phyloP scores from a whole-genome alignment of 2,888 invertebrate species.

The Steinernema carpocapsae region DNA sequence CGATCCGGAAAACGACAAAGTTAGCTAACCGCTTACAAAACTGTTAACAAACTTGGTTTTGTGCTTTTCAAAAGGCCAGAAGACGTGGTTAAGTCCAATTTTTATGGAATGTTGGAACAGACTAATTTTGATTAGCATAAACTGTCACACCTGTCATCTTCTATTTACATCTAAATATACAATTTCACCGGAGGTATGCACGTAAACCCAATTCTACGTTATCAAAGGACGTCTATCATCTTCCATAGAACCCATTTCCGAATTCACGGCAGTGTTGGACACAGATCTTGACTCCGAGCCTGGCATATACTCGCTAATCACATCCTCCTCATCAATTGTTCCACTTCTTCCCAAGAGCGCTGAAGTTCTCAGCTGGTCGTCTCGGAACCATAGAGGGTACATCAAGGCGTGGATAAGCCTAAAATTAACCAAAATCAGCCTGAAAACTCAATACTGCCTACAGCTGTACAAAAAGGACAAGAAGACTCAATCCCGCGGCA shows the following conservation, averaged over 20 bases:
- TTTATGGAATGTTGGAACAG: too few species aligned
- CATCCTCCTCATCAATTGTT: constrained; percentile 21
- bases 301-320: constrained; percentile 21
- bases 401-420: constrained; percentile 54
- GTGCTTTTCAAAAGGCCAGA: too few species aligned
- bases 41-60: too few species aligned
- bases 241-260: constrained; percentile 30
- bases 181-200: too few species aligned
- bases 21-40: too few species aligned
- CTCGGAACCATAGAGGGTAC: constrained; percentile 52
- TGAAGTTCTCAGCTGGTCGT: constrained; percentile 16
- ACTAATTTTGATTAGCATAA: too few species aligned
- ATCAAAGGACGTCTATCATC: constrained; percentile 11
- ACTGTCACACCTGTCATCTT: too few species aligned
- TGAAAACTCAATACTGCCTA: constrained; percentile 38
- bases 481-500: constrained; percentile 50
- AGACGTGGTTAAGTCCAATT: too few species aligned
- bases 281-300: constrained; percentile 20
- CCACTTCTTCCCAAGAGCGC: constrained; percentile 3
- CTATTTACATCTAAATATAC: too few species aligned
- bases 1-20: too few species aligned
- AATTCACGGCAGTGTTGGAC: constrained; percentile 23
- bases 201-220: not conserved
- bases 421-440: constrained; percentile 53
- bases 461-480: constrained; percentile 56